Conservation (phyloP, 2,888 invertebrate genomes). For the Electrophaes corylata region DNA sequence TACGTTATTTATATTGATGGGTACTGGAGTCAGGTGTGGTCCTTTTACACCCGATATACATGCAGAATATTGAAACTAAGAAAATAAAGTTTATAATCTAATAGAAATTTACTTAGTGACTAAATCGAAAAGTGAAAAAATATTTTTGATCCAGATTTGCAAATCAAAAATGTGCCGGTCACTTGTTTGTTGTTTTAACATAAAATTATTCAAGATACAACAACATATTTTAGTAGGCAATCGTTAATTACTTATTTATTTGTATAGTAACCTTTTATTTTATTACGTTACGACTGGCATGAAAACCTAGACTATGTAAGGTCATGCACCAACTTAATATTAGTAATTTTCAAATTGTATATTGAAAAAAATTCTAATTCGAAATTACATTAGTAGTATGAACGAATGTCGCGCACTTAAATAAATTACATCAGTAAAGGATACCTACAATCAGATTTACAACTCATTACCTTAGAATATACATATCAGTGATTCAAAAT, state of each 20-base stretch:
- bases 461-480: slow-evolving; percentile 41
- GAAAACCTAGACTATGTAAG: background rate
- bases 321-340: slow-evolving; percentile 5
- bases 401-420: slow-evolving; percentile 20
- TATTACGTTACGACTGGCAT: background rate
- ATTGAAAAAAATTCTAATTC: background rate
- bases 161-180: slow-evolving; percentile 11
- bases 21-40: too few species aligned
- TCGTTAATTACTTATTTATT: slow-evolving; percentile 2
- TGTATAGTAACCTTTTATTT: background rate
- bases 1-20: too few species aligned
- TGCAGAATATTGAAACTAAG: slow-evolving; percentile 26
- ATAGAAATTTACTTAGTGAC: slow-evolving; percentile 19
- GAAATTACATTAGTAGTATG: background rate
- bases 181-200: background rate
- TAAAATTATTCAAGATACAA: background rate
- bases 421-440: slow-evolving; percentile 26
- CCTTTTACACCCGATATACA: too few species aligned
- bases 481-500: slow-evolving; percentile 49
- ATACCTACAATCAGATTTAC: slow-evolving; percentile 28
- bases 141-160: slow-evolving; percentile 36
- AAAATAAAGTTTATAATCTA: slow-evolving; percentile 16
- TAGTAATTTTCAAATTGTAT: background rate
- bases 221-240: too few species aligned
- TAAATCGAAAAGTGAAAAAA: slow-evolving; percentile 23